Evolutionary conservation across 92 coral and sea anemone genomes (phyloP).

Genomic region (Zoanthus solanderi): DNA sequence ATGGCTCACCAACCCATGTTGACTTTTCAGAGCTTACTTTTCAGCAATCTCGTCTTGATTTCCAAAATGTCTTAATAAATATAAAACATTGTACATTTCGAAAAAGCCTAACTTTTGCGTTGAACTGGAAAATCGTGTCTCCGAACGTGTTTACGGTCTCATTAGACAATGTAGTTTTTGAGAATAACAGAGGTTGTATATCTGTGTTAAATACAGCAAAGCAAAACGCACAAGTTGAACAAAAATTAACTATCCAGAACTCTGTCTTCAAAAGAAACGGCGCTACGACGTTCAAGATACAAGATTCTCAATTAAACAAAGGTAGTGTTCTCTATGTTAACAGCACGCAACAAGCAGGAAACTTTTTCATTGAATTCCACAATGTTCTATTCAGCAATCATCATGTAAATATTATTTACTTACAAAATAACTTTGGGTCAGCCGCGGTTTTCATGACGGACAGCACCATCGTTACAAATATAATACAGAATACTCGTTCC

Average conservation of each 20-base stretch:
- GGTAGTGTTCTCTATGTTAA: slow-evolving; percentile 11
- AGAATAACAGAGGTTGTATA: slow-evolving; percentile 38
- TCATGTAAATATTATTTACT: slow-evolving; percentile 6
- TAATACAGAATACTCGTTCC: background rate
- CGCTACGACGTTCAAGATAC: background rate
- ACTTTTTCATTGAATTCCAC: slow-evolving; percentile 26
- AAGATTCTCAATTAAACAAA: background rate
- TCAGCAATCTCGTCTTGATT: slow-evolving; percentile 35
- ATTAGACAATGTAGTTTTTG: slow-evolving; percentile 33
- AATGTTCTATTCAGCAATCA: slow-evolving; percentile 36
- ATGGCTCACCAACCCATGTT: background rate
- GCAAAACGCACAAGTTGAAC: background rate
- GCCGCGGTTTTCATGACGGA: slow-evolving; percentile 15
- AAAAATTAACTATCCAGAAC: slow-evolving; percentile 14
- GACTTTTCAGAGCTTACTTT: slow-evolving; percentile 47
- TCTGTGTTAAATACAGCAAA: background rate
- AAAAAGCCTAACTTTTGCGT: background rate
- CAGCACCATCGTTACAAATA: slow-evolving; percentile 15
- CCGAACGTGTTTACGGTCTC: background rate
- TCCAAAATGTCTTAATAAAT: slow-evolving; percentile 23
- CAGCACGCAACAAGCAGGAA: background rate
- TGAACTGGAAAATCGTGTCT: slow-evolving; percentile 12
- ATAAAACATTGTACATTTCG: slow-evolving; percentile 35
- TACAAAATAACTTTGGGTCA: slow-evolving; percentile 20
- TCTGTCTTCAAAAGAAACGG: slow-evolving; percentile 51